Base-by-base conservation (phyloP, 2,888 invertebrate genomes). In the Dione juno region DNA sequence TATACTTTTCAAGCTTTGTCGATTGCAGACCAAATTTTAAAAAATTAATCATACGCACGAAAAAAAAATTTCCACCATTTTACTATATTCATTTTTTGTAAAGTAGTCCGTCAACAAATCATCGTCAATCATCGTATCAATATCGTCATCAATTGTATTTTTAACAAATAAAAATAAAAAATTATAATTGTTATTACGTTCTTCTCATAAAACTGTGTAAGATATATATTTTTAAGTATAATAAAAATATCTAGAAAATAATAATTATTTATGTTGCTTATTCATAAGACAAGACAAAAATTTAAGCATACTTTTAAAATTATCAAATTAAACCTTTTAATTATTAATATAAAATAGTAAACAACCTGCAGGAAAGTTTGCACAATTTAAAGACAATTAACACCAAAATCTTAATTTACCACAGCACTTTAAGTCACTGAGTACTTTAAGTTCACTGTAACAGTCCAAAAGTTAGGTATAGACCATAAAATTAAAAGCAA, bases 391-490 rank as follows among this genome's bases (percentile, higher is more conserved):
- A 68, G 43, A 35, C 3, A 16, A 64, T 41, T 16, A 69, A 37
- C 63, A 69, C 69, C 45, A 64, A 69, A 69, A 28, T 40, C 14
- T 13, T n/a, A 63, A 48, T 35, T 59, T 9, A 37, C 57, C 64
- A 69, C 63, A 69, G 64, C 69, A 69, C 53, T 69, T 68, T 40
- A 64, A 69, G 63, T 69, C 69, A 69, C 69, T 40, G 21, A 64
- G 63, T 69, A 64, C 28, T 48, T 45, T 57, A 43, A 64, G 53
- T 43, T 69, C 69, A 69, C 69, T 54, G 61, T 53, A 64, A 69
- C 64, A 64, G 69, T 69, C 64, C 64, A 37, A 64, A 50, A 16
- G n/a, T n/a, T n/a, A n/a, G 3, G 8, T 14, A 50, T 43, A 28
- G 9, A 21, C 3, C 3, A 3, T 14, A 5, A 13, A 28, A 1